phyloP scores from a whole-genome alignment of 2,113 vertebrate species.

The Erpornis zantholeuca region DNA sequence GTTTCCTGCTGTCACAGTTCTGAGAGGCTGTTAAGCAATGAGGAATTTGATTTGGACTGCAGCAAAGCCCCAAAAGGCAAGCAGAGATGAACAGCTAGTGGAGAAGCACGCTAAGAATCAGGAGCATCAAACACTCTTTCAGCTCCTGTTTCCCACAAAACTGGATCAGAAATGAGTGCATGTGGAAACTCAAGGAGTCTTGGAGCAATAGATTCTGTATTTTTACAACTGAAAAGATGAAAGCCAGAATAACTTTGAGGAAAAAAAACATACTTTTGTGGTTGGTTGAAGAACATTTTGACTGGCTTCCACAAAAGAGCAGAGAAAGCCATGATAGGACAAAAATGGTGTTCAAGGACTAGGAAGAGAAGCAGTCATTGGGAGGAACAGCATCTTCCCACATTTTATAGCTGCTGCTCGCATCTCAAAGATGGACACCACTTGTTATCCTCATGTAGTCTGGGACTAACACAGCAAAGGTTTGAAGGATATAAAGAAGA shows the following conservation, averaged over 20 bases:
- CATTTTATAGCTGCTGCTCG: background rate
- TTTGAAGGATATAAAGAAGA: background rate
- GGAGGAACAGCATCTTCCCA: background rate
- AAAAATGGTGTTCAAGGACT: background rate
- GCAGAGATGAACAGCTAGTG: background rate
- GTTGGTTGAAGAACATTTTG: background rate
- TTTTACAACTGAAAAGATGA: background rate
- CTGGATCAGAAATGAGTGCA: background rate
- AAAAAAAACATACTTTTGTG: background rate
- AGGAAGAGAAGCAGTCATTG: background rate
- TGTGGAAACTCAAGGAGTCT: background rate
- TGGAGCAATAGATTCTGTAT: background rate
- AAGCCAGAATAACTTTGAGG: background rate
- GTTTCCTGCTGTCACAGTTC: background rate
- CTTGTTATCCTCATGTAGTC: background rate
- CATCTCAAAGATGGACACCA: background rate
- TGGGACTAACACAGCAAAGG: background rate
- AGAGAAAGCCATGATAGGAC: background rate
- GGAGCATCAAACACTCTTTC: background rate
- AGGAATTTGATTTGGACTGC: background rate
- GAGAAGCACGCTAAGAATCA: background rate
- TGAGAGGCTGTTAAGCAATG: background rate
- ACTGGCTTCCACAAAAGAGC: background rate
- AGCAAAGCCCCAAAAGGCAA: background rate
- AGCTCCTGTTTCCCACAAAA: background rate